Base-by-base conservation (phyloP, 2,113 vertebrate genomes). In the Carassius auratus region DNA sequence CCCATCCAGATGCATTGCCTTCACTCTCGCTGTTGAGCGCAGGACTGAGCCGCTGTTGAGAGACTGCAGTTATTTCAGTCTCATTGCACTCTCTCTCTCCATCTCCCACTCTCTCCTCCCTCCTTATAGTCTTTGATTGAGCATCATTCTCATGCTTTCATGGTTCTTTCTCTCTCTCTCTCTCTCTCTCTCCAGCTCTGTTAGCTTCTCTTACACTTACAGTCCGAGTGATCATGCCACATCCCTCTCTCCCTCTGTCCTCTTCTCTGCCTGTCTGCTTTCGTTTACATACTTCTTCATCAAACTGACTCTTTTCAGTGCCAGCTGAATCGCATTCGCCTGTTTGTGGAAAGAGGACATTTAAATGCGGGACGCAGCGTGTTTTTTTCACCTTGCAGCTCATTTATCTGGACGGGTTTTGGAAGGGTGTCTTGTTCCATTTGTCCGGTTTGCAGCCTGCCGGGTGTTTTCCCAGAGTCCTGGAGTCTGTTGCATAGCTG, bases 51-150 rank as follows among this genome's bases (percentile, higher is more conserved):
- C 61, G 83, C 87, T 89, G 83, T 83, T 85, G 85, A 85, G 59
- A 84, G 84, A 88, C 62, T 88, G 87, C 83, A 80, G 88, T 81
- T 84, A 86, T 85, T 87, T 86, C 45, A 84, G 80, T 78, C 50
- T 42, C 55, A 30, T 36, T 79, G 78, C 73, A 78, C 81, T 87
- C 88, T 79, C 83, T 52, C 80, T 86, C 30, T 59, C 42, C 42
- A 42, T 42, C 38, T 42, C 38, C 36, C 36, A 38, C 36, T 38
- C 81, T 76, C 30, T 59, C 42, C 42, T 45, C 82, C n/a, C 52
- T 59, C 78, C 66, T 61, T 26, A 42, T 36, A 62, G 26, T 42
- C 87, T 84, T 87, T 86, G 83, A 89, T 62, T 88, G 84, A 87
- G 89, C 84, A 86, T 85, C 86, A 81, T 84, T 87, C 76, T 81